Evolutionary conservation across 2,797 vertebrate species (phyloP).

Genomic region (Xiphorhynchus erythropygius): DNA sequence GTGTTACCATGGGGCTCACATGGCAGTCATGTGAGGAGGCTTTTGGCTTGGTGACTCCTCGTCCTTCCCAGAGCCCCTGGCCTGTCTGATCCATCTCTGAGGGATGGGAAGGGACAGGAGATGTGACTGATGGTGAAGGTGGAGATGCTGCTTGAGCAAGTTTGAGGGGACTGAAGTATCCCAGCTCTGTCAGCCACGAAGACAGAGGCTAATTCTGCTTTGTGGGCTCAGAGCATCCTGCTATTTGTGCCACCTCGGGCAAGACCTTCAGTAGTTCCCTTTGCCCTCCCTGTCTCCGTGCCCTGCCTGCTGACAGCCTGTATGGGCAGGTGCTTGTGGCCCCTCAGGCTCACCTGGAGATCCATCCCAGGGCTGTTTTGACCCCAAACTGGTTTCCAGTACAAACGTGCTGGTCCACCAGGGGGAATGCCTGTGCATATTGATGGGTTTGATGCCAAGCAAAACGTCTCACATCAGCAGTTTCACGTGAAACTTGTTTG

Average conservation of each 20-base stretch:
- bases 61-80: not conserved
- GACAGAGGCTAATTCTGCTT: not conserved
- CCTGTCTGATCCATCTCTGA: not conserved
- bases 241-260: not conserved
- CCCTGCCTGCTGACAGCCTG: not conserved
- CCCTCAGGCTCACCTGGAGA: not conserved
- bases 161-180: not conserved
- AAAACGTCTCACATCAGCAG: not conserved
- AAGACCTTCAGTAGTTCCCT: not conserved
- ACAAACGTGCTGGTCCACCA: not conserved
- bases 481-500: not conserved
- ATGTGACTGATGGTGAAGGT: not conserved
- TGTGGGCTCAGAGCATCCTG: not conserved
- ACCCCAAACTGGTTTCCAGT: not conserved
- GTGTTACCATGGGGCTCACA: not conserved
- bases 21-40: rapidly evolving
- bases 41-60: not conserved
- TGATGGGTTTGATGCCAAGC: not conserved
- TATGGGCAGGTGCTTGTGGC: rapidly evolving
- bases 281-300: not conserved
- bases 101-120: not conserved
- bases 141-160: not conserved
- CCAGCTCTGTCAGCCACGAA: rapidly evolving
- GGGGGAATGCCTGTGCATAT: not conserved
- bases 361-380: not conserved